phyloP scores from a whole-genome alignment of 2,113 vertebrate species.

The Elanoides forficatus region DNA sequence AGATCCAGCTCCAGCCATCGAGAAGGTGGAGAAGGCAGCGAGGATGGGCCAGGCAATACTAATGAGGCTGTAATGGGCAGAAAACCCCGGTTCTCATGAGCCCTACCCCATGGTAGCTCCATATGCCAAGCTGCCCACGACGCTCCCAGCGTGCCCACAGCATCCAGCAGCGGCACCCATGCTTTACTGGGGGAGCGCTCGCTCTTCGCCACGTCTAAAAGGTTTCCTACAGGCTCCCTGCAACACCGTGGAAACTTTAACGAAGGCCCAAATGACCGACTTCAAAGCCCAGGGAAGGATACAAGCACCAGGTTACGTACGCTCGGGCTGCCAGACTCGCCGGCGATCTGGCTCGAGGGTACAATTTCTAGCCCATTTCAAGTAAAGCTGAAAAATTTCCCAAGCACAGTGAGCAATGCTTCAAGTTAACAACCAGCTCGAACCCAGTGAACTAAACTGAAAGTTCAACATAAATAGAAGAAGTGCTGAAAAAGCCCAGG shows the following conservation, averaged over 20 bases:
- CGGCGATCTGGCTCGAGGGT: rapidly evolving
- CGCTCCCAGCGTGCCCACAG: rapidly evolving
- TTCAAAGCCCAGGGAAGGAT: background rate
- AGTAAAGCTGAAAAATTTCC: background rate
- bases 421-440: background rate
- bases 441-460: background rate
- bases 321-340: rapidly evolving
- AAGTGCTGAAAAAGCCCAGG: background rate
- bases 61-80: rapidly evolving
- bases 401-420: rapidly evolving
- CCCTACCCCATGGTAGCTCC: background rate
- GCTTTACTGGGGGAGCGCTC: background rate
- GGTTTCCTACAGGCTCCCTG: background rate
- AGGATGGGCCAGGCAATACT: background rate
- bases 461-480: background rate
- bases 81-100: rapidly evolving
- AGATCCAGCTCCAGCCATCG: rapidly evolving
- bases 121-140: background rate
- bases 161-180: background rate
- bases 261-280: rapidly evolving
- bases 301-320: rapidly evolving
- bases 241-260: background rate
- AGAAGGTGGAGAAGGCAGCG: background rate
- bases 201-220: background rate
- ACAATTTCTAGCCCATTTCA: background rate